Evolutionary conservation across 2,888 invertebrate species (phyloP), one percentile per base, ranked within the genome.

Genomic region (Drosophila macrospina): DNA sequence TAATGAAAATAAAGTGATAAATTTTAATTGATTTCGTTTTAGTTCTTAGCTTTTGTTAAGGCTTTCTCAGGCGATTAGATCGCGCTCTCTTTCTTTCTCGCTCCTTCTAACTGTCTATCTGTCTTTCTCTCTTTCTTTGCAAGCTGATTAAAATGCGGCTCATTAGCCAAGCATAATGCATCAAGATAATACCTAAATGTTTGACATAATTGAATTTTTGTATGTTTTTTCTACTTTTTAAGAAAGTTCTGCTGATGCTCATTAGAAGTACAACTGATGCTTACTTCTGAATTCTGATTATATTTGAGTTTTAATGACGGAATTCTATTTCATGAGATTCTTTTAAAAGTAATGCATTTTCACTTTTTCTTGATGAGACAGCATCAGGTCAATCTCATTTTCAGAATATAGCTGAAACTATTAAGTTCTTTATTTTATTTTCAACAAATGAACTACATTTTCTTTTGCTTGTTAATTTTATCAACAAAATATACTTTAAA

Each of bases 11-110:
- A 70, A 76, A 85, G 73, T 69, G 88, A 86, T 86, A 89, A 87
- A 86, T 86, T 86, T 89, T 86, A 86, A 86, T 86, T 86, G 85
- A 86, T 86, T 85, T 85, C 81, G 51, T 61, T 86, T 83, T 52
- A 51, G 64, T 48, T 60, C 44, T 34, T 61, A 61, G 47, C 68
- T 67, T 59, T 52, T 59, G 61, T 45, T 16, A 34, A 11, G 34
- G 54, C 34, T 30, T 30, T 61, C 26, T 37, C 44, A n/a, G 11
- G 24, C 45, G 82, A 86, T 88, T 65, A 61, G 52, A 83, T 78
- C 71, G 20, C 48, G 24, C 26, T 15, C 36, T 26, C 28, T 7
- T 8, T 28, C 26, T 11, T 6, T 15, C n/a, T 52, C 26, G 5
- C 11, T 30, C 5, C 24, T 5, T 26, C 52, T 24, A n/a, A 37